phyloP scores from a whole-genome alignment of 1,140 invertebrate species.

The Lasaia peninsularis region DNA sequence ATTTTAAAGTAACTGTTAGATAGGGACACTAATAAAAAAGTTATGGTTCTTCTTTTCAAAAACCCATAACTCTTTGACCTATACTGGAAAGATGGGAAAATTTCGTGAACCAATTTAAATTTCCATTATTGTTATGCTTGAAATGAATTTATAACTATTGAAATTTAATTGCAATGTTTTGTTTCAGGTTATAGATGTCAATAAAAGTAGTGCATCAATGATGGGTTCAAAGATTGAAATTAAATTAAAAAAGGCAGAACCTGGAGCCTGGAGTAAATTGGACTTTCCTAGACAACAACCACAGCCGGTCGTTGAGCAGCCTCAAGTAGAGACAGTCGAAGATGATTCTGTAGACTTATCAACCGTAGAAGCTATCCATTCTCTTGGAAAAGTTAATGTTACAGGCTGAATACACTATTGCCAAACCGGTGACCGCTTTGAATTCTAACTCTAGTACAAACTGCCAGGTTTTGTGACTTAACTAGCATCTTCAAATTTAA shows the following conservation, averaged over 20 bases:
- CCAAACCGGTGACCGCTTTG: neutral
- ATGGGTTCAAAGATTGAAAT: slow-evolving; percentile 97
- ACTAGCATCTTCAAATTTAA: no score
- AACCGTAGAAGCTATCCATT: slow-evolving; percentile 63
- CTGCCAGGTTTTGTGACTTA: neutral
- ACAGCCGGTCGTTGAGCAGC: slow-evolving; percentile 41
- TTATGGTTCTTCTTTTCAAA: no score
- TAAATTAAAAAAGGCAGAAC: slow-evolving; percentile 91
- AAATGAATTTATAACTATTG: no score
- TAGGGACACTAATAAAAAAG: no score
- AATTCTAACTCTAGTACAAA: neutral
- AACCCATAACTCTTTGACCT: no score
- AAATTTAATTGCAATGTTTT: no score
- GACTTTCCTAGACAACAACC: slow-evolving; percentile 79
- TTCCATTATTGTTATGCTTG: no score
- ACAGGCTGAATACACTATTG: slow-evolving; percentile 32
- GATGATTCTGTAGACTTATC: slow-evolving; percentile 74
- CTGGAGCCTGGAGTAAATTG: slow-evolving; percentile 88
- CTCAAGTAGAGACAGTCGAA: slow-evolving; percentile 44
- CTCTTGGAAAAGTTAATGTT: slow-evolving; percentile 63
- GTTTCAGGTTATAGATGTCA: slow-evolving; percentile 83
- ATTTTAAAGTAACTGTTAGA: no score
- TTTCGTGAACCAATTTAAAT: no score
- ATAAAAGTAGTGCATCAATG: slow-evolving; percentile 86
- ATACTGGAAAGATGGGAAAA: no score